phyloP scores from a whole-genome alignment of 92 coral and sea anemone species.

The Siderastrea radians region DNA sequence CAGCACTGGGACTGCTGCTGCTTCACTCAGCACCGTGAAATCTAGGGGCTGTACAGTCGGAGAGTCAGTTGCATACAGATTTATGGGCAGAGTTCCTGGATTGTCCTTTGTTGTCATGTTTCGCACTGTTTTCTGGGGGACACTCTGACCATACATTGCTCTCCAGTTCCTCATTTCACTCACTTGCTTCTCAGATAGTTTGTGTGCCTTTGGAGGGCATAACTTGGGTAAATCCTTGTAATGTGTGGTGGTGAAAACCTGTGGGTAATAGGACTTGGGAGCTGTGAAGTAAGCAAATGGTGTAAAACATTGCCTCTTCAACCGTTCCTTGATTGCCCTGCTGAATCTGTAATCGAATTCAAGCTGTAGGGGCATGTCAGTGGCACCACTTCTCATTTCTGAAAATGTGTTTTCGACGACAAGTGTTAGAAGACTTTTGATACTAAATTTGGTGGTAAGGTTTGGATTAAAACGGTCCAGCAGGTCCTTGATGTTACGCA shows the following conservation, averaged over 20 bases:
- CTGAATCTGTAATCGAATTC: slow-evolving; percentile 44
- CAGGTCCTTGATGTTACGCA: background rate
- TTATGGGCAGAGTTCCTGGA: slow-evolving; percentile 75
- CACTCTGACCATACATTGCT: background rate
- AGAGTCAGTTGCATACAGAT: slow-evolving; percentile 73
- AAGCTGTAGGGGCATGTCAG: slow-evolving; percentile 35
- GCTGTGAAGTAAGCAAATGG: slow-evolving; percentile 41
- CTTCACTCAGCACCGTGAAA: slow-evolving; percentile 67
- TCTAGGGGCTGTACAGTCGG: slow-evolving; percentile 65
- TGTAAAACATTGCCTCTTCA: slow-evolving; percentile 40
- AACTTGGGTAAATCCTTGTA: slow-evolving; percentile 73
- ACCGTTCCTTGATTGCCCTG: slow-evolving; percentile 23
- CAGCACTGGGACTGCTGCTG: slow-evolving; percentile 61
- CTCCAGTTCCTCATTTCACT: slow-evolving; percentile 69
- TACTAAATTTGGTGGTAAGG: slow-evolving; percentile 49
- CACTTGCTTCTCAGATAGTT: slow-evolving; percentile 57
- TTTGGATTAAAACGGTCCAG: slow-evolving; percentile 52
- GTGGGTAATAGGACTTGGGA: slow-evolving; percentile 51
- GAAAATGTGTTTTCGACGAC: slow-evolving; percentile 36
- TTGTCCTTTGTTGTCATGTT: slow-evolving; percentile 79
- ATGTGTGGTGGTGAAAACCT: slow-evolving; percentile 61
- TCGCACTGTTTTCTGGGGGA: slow-evolving; percentile 69
- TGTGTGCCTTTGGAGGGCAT: slow-evolving; percentile 65
- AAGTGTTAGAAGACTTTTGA: slow-evolving; percentile 60
- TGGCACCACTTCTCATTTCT: slow-evolving; percentile 25